These are phyloP conservation scores for Pseudolaguvia tuberculata DNA, from an alignment of 2,113 vertebrate species.

Conservation along the genomic window DNA sequence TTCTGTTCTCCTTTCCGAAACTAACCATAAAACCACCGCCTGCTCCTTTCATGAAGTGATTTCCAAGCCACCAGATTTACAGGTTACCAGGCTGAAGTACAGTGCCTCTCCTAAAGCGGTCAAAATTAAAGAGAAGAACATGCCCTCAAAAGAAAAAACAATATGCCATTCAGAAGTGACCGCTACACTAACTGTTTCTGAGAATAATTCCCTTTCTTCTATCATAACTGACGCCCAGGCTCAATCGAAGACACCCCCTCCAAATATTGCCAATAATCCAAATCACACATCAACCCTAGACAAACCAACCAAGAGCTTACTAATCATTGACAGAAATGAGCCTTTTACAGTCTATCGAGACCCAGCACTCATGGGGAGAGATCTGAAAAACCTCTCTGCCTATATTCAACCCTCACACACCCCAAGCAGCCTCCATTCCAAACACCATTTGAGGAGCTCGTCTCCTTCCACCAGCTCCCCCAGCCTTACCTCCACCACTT, in stretches of 20 bases:
- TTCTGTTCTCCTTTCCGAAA: neutral
- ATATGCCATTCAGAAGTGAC: conserved; percentile 10
- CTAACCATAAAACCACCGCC: conserved; percentile 65
- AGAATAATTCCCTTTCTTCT: conserved; percentile 9
- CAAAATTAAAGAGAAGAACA: conserved; percentile 67
- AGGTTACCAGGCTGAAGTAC: conserved; percentile 59
- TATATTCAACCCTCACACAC: conserved; percentile 70
- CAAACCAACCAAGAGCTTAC: conserved; percentile 72
- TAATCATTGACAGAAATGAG: conserved; percentile 84
- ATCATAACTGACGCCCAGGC: neutral
- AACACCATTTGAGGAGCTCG: conserved; percentile 32
- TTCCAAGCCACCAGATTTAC: conserved; percentile 59
- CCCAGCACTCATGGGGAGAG: conserved; percentile 78
- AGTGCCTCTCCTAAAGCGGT: conserved; percentile 70
- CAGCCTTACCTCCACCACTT: conserved; percentile 23
- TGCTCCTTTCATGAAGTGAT: conserved; percentile 67
- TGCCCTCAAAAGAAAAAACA: conserved; percentile 63
- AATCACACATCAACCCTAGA: conserved; percentile 26
- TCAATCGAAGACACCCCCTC: conserved; percentile 29
- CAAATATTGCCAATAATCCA: conserved; percentile 6
- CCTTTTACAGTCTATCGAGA: conserved; percentile 87
- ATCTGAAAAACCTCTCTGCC: conserved; percentile 69
- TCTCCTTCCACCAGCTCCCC: conserved; percentile 43
- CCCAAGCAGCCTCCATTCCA: conserved; percentile 29
- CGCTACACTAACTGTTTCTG: neutral